A percentile compares a stretch with the other conserved stretches of the same genome.
These are phyloP conservation scores for Vireo altiloquus DNA, from an alignment of 2,113 vertebrate genomes.

Conservation along the genomic window DNA sequence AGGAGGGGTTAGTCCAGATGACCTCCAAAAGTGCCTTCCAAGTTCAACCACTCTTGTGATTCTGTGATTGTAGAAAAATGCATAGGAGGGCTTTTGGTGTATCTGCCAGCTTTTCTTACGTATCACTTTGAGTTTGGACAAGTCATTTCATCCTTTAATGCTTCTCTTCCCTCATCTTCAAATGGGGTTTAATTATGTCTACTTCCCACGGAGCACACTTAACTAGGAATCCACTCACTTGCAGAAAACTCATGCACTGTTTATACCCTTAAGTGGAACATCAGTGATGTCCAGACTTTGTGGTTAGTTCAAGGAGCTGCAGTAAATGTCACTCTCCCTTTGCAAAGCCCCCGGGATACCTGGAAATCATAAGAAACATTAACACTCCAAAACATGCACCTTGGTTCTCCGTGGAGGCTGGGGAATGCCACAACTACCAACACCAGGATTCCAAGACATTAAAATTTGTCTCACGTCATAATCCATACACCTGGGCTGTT, in stretches of 20 bases:
- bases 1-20: background rate
- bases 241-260: background rate
- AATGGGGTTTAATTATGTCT: background rate
- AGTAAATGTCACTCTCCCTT: background rate
- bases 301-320: background rate
- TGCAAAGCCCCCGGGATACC: background rate
- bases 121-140: background rate
- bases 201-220: background rate
- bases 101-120: accelerated
- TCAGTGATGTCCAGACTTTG: background rate
- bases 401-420: background rate
- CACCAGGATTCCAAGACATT: background rate
- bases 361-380: background rate
- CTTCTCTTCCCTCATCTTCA: background rate
- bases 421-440: background rate
- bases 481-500: background rate
- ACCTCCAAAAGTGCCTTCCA: background rate
- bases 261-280: background rate
- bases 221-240: background rate
- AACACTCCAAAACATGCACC: background rate
- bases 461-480: slow-evolving; percentile 25
- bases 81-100: background rate
- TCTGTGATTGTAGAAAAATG: background rate
- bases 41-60: background rate
- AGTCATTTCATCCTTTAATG: background rate